Conservation (phyloP, 2,888 invertebrate genomes). For the Linyphia triangularis region DNA sequence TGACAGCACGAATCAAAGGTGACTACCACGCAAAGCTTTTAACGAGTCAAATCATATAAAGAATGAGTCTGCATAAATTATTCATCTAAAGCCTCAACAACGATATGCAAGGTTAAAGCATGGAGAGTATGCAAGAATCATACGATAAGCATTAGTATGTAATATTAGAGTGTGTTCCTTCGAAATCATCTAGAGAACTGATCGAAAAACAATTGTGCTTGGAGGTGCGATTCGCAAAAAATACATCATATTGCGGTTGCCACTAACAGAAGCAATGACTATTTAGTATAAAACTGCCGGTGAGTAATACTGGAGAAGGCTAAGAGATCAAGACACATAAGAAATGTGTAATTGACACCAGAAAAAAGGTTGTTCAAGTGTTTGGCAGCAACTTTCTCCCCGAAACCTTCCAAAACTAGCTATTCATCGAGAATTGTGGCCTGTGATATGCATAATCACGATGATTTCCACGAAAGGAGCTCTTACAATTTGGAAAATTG, state of each 20-base stretch:
- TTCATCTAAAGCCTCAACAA: constrained; percentile 34
- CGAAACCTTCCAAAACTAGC: constrained; percentile 26
- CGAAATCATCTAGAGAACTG: neutral
- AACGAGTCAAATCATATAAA: constrained; percentile 17
- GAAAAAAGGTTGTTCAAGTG: constrained; percentile 52
- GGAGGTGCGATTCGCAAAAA: constrained; percentile 48
- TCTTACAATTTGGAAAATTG: constrained; percentile 39
- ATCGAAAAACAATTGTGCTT: constrained; percentile 47
- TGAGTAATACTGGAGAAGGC: constrained; percentile 68
- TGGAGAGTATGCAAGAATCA: constrained; percentile 2
- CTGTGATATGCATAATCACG: constrained; percentile 67
- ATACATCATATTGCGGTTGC: constrained; percentile 30
- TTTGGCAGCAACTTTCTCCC: constrained; percentile 34
- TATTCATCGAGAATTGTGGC: constrained; percentile 54
- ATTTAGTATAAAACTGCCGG: constrained; percentile 48
- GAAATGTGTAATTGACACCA: constrained; percentile 60
- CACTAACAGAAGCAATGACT: constrained; percentile 66
- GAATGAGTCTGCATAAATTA: constrained; percentile 2
- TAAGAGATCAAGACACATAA: constrained; percentile 67
- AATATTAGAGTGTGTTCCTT: neutral
- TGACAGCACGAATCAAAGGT: neutral
- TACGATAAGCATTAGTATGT: constrained; percentile 14
- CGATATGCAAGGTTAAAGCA: constrained; percentile 36
- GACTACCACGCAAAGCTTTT: constrained; percentile 26
- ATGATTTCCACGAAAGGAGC: constrained; percentile 32